Evolutionary conservation across 2,113 vertebrate genomes (phyloP), one percentile per base, ranked within the genome.

Genomic region (Cavia aperea): DNA sequence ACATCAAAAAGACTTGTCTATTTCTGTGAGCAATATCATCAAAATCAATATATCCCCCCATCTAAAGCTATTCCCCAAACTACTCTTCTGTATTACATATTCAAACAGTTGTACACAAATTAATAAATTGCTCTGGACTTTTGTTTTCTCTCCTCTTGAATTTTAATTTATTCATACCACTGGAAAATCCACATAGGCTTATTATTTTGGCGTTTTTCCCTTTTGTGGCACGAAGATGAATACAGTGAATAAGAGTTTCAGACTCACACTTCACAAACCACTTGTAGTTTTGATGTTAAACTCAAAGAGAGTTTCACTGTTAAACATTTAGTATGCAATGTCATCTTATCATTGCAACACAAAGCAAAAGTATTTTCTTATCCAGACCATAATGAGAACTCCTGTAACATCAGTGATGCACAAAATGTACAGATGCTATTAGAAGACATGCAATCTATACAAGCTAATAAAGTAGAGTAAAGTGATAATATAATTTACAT

Each of bases 371-470:
- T 95, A 31, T 91, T 97, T 96, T 95, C 84, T 82, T 94, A n/a
- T 83, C 66, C 39, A 97, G 93, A 96, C 95, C 79, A 89, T 83
- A 86, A 87, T 92, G 94, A 96, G 87, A 70, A 72, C 70, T 96
- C 86, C 92, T 96, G 49, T 95, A 97, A 95, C 75, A 82, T 23
- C 95, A 97, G 77, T 90, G 95, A 97, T 96, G 97, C 93, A 96
- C 93, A 96, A 95, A 96, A 91, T 72, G 94, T 95, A 92, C 94
- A 97, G 96, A 95, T 97, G 95, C 63, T 81, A 68, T 96, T 96
- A 96, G 89, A 96, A 96, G 49, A 39, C 89, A 96, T 89, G 82
- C 81, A 96, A 94, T 97, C 79, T 96, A 95, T 90, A 72, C 70
- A 49, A 96, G 77, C 88, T 94, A 96, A 92, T 97, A 96, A 97